Evolutionary conservation across 2,113 vertebrate genomes (phyloP).

Genomic region (Ptyas mucosa): DNA sequence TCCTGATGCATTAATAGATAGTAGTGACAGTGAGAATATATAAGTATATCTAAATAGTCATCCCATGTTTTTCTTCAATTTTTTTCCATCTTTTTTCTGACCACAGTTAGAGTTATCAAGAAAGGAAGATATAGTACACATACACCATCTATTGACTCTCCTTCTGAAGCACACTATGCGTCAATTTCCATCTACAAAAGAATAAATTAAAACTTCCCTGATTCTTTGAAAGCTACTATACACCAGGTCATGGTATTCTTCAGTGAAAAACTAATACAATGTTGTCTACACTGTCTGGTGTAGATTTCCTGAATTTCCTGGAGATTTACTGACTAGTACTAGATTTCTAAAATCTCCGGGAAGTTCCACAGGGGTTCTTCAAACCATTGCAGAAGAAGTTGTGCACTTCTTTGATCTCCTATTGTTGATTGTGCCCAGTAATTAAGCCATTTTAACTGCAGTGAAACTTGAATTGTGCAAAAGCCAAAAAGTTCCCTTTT

Average conservation of each 20-base stretch:
- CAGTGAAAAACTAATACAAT: not conserved
- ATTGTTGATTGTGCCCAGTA: not conserved
- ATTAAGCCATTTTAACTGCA: not conserved
- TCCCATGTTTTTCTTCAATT: not conserved
- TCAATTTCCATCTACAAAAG: not conserved
- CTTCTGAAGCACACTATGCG: not conserved
- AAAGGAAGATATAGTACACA: not conserved
- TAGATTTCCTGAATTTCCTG: too few species aligned
- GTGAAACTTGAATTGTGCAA: not conserved
- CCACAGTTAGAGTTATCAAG: not conserved
- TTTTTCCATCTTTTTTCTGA: not conserved
- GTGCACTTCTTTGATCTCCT: not conserved
- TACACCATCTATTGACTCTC: not conserved
- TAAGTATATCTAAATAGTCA: not conserved
- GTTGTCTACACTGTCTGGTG: too few species aligned
- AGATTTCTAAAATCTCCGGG: not conserved
- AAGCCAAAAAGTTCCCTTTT: not conserved
- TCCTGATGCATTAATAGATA: not conserved
- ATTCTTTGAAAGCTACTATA: not conserved
- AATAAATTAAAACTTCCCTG: not conserved
- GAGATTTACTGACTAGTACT: not conserved
- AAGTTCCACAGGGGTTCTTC: not conserved
- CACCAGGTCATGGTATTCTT: not conserved
- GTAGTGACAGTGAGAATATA: not conserved
- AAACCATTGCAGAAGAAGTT: not conserved